phyloP scores from a whole-genome alignment of 2,113 vertebrate species.

The Paraplagusia blochii region DNA sequence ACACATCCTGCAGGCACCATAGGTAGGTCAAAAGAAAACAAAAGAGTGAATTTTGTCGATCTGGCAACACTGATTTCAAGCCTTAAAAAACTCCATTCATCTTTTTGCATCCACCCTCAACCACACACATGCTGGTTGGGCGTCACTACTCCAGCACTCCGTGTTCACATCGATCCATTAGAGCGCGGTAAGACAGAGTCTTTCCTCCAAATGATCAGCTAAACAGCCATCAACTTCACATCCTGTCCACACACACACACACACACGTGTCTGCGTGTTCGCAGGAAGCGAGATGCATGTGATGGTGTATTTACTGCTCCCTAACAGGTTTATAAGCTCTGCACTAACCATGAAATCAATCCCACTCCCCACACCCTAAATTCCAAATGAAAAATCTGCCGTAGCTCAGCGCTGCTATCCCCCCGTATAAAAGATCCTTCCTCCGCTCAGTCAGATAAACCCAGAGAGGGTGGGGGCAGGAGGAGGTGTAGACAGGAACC shows the following conservation, averaged over 20 bases:
- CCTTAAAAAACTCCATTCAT: neutral
- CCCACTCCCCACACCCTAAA: conserved; percentile 27
- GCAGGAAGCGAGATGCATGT: conserved; percentile 1
- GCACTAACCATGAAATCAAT: conserved; percentile 42
- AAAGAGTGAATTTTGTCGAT: too few species aligned
- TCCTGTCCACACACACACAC: conserved; percentile 3
- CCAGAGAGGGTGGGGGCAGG: conserved; percentile 18
- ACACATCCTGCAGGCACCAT: neutral
- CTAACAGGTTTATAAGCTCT: conserved; percentile 6
- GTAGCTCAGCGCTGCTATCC: conserved; percentile 3
- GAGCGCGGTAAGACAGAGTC: conserved; percentile 13
- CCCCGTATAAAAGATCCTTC: conserved; percentile 4
- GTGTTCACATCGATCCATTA: conserved; percentile 21
- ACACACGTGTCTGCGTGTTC: conserved; percentile 16
- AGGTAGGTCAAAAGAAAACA: too few species aligned
- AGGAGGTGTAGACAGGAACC: conserved; percentile 29
- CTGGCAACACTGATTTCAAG: too few species aligned
- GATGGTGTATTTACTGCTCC: conserved; percentile 13
- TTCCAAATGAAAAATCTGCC: conserved; percentile 43
- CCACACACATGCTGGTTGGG: neutral
- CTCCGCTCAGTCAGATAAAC: conserved; percentile 20
- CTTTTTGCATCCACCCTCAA: neutral
- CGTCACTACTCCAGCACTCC: neutral
- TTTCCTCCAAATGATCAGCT: conserved; percentile 12
- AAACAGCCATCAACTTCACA: conserved; percentile 2